Conservation (phyloP, 2,888 invertebrate species). For the Erebia aethiops region DNA sequence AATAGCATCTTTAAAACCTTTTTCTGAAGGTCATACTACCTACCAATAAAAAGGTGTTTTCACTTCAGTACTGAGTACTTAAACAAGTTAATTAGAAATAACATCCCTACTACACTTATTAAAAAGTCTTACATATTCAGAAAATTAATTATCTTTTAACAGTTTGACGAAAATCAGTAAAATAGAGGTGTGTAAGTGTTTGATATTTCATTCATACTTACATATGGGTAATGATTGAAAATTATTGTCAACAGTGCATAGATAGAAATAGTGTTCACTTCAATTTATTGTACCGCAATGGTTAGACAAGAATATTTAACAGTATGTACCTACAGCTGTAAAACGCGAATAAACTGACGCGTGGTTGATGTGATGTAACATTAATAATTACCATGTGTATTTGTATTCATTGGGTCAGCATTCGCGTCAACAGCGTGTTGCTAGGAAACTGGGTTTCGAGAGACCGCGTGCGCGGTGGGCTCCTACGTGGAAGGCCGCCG, state of each 20-base stretch:
- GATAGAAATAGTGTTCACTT: conserved; percentile 43
- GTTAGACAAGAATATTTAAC: conserved; percentile 46
- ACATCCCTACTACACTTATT: not conserved
- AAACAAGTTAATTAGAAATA: not conserved
- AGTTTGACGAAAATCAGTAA: not conserved
- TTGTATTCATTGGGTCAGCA: conserved; percentile 77
- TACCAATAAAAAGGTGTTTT: not conserved
- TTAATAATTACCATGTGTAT: conserved; percentile 70
- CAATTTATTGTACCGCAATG: conserved; percentile 42
- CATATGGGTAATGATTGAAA: not conserved
- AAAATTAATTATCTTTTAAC: not conserved
- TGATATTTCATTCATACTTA: not conserved
- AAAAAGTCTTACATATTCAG: not conserved
- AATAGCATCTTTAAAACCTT: not conserved
- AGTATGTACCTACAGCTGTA: conserved; percentile 33
- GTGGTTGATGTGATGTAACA: conserved; percentile 74
- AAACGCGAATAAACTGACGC: conserved; percentile 48
- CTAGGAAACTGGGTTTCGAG: conserved; percentile 76
- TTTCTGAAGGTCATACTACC: not conserved
- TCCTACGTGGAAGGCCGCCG: conserved; percentile 73
- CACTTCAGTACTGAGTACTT: not conserved
- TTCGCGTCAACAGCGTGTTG: conserved; percentile 80
- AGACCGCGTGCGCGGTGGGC: conserved; percentile 55
- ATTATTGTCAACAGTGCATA: conserved; percentile 42
- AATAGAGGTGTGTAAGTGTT: not conserved